Base-by-base conservation (phyloP, 1,140 invertebrate genomes). In the Cepaea nemoralis region DNA sequence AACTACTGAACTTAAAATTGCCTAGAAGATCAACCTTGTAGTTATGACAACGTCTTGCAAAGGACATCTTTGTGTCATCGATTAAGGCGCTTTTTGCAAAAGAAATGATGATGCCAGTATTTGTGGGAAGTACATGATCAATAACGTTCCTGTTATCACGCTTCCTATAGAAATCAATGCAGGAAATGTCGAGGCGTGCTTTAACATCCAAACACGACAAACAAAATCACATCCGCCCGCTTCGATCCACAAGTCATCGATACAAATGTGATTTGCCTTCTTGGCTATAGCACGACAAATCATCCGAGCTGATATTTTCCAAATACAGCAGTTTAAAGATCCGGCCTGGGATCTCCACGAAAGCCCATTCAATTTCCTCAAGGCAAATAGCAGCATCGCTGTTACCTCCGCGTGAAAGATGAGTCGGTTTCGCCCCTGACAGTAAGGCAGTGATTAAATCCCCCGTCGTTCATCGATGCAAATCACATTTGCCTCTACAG, bases 261-360 rank as follows among this genome's bases (percentile, higher is more conserved):
- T 63, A 63, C 59, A 63, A 63, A 63, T 16, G 59, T 63, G 59
- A 63, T 63, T 63, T 63, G 50, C 50, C 12, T n/a, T 14, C 59
- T 31, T 31, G 5, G 59, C 27, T 63, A 27, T 63, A n/a, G 10
- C 59, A 31, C 14, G 50, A 22, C 3, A 55, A 55, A 63, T 63
- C 59, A 5, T 27, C 27, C 27, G 33, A 1, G 59, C 59, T 31
- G n/a, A 63, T 63, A 63, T 63, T 31, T 27, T 5, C 8, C 59
- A 63, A 10, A n/a, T 31, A 63, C 16, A 6, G n/a, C 27, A 63
- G 33, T 63, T 27, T 63, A 63, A 63, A 31, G 27, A 31, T 8
- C 5, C 16, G 59, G n/a, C n/a, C 6, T 63, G 59, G 59, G 33
- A 16, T 31, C 33, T 63, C 59, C 33, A 27, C 27, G 16, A 63